Evolutionary conservation across 2,113 vertebrate genomes (phyloP).

Genomic region (Pseudopipra pipra): DNA sequence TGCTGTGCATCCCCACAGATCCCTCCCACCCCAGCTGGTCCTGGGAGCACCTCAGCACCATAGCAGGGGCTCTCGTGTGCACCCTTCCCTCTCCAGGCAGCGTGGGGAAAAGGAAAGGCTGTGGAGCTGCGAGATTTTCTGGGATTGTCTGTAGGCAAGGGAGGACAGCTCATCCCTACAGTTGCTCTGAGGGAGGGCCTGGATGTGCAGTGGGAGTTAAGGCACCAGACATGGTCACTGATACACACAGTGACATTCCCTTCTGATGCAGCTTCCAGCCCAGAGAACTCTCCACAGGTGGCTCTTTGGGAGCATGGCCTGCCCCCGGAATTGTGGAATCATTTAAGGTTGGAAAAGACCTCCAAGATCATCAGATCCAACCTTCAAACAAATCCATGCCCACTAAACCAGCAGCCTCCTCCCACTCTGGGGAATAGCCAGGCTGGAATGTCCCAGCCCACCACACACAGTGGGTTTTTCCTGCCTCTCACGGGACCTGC

Average conservation of each 20-base stretch:
- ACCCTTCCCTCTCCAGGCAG: not conserved
- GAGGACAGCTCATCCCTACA: not conserved
- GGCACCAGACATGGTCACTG: not conserved
- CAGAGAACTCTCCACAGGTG: not conserved
- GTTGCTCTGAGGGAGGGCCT: not conserved
- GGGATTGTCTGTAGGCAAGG: not conserved
- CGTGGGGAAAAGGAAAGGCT: not conserved
- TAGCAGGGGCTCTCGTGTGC: not conserved
- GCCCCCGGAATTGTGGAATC: not conserved
- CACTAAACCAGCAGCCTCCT: not conserved
- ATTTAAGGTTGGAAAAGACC: not conserved
- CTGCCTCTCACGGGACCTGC: rapidly evolving
- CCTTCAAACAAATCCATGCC: rapidly evolving
- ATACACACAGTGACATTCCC: not conserved
- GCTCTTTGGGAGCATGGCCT: not conserved
- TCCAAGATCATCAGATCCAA: rapidly evolving
- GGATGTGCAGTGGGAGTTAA: not conserved
- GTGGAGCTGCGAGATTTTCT: not conserved
- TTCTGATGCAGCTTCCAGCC: not conserved
- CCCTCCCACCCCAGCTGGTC: rapidly evolving
- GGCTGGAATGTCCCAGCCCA: not conserved
- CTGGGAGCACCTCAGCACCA: not conserved
- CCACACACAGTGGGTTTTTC: rapidly evolving
- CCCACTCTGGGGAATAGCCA: no score
- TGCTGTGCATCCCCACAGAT: not conserved